phyloP scores from a whole-genome alignment of 2,888 invertebrate species.

The Trissolcus japonicus region DNA sequence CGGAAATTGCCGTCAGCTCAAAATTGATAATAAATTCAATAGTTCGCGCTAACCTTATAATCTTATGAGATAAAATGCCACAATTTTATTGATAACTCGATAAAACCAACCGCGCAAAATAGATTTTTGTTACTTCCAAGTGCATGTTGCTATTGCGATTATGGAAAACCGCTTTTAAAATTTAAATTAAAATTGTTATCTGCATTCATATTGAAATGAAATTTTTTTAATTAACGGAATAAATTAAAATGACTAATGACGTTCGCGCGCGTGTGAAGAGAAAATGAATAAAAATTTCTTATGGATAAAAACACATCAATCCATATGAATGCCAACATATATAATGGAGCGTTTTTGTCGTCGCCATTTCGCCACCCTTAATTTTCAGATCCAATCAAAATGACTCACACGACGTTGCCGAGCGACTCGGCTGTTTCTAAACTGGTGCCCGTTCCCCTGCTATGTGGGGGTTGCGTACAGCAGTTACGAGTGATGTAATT shows the following conservation, averaged over 20 bases:
- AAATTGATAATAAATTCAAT: conserved; percentile 76
- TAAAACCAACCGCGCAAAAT: conserved; percentile 10
- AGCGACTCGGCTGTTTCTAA: conserved; percentile 57
- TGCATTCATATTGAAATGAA: neutral
- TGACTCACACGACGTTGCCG: conserved; percentile 70
- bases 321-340: conserved; percentile 8
- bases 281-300: neutral
- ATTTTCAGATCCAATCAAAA: conserved; percentile 71
- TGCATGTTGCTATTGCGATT: no score
- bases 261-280: neutral
- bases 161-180: no score
- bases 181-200: neutral
- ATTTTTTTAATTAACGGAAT: neutral
- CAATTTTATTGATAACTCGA: conserved; percentile 69
- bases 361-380: conserved; percentile 57
- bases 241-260: neutral
- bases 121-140: no score
- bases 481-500: conserved; percentile 74
- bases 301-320: conserved; percentile 9
- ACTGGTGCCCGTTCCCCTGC: conserved; percentile 59
- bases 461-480: conserved; percentile 59
- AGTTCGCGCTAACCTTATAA: conserved; percentile 64
- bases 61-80: conserved; percentile 70
- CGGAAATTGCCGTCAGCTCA: conserved; percentile 72
- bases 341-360: conserved; percentile 42